A percentile compares a stretch with the other conserved stretches of the same genome.
Evolutionary conservation across 2,888 invertebrate genomes (phyloP).

Genomic region (Nomada hirtipes): DNA sequence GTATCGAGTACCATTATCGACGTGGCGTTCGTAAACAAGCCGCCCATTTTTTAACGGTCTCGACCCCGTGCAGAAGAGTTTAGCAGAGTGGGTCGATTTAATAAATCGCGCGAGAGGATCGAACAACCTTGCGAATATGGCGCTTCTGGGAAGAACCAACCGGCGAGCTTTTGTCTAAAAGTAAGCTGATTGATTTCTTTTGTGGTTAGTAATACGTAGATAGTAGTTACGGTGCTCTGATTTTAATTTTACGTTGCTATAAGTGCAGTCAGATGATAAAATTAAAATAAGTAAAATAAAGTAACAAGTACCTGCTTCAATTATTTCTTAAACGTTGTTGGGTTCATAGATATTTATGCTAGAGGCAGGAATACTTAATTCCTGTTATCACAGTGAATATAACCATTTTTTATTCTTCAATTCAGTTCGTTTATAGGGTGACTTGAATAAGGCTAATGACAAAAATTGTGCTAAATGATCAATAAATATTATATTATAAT

Average conservation of each 20-base stretch:
- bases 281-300: no score
- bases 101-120: background rate
- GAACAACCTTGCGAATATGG: background rate
- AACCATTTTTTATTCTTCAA: no score
- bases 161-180: no score
- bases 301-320: background rate
- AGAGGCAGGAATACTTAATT: no score
- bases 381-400: no score
- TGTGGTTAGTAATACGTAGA: no score
- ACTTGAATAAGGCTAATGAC: no score
- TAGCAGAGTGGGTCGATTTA: background rate
- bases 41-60: background rate
- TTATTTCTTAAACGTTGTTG: background rate
- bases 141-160: background rate
- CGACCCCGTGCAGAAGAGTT: background rate
- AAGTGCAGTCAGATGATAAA: background rate
- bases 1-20: conserved; percentile 29
- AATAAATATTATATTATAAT: no score
- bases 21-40: conserved; percentile 11
- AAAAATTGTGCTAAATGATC: no score
- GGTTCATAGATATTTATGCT: no score
- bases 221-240: background rate
- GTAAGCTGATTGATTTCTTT: no score
- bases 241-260: background rate
- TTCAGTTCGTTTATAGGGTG: no score